Evolutionary conservation across 2,113 vertebrate species (phyloP).

Genomic region (Miniopterus natalensis): DNA sequence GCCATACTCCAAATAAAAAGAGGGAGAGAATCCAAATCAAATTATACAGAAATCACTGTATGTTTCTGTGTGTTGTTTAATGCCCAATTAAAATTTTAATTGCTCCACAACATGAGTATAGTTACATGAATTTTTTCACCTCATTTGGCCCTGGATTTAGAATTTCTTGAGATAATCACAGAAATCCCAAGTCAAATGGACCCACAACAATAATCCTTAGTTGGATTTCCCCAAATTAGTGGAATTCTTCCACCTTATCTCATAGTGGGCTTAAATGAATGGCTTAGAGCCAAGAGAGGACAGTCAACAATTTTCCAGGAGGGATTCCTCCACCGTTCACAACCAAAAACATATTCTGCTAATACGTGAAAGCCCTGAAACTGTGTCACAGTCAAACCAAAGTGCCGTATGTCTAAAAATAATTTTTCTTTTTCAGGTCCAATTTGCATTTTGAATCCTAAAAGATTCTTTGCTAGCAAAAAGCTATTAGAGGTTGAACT

Average conservation of each 20-base stretch:
- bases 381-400: slow-evolving; percentile 37
- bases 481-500: slow-evolving; percentile 58
- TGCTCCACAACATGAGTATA: background rate
- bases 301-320: slow-evolving; percentile 39
- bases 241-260: slow-evolving; percentile 61
- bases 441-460: slow-evolving; percentile 76
- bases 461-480: slow-evolving; percentile 53
- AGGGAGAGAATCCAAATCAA: slow-evolving; percentile 24
- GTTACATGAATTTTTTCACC: slow-evolving; percentile 2
- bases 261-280: slow-evolving; percentile 3
- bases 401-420: slow-evolving; percentile 70
- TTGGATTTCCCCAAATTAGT: background rate
- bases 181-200: slow-evolving; percentile 45
- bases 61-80: background rate
- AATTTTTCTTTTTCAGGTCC: slow-evolving; percentile 68
- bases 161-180: slow-evolving; percentile 32
- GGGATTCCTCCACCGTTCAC: slow-evolving; percentile 54
- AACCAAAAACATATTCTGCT: slow-evolving; percentile 34
- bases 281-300: slow-evolving; percentile 32
- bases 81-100: slow-evolving; percentile 37
- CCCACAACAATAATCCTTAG: slow-evolving; percentile 6
- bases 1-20: background rate
- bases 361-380: slow-evolving; percentile 22
- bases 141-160: slow-evolving; percentile 53
- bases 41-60: background rate